These are phyloP conservation scores for Phainopepla nitens DNA, from an alignment of 2,113 vertebrate species.

Conservation along the genomic window DNA sequence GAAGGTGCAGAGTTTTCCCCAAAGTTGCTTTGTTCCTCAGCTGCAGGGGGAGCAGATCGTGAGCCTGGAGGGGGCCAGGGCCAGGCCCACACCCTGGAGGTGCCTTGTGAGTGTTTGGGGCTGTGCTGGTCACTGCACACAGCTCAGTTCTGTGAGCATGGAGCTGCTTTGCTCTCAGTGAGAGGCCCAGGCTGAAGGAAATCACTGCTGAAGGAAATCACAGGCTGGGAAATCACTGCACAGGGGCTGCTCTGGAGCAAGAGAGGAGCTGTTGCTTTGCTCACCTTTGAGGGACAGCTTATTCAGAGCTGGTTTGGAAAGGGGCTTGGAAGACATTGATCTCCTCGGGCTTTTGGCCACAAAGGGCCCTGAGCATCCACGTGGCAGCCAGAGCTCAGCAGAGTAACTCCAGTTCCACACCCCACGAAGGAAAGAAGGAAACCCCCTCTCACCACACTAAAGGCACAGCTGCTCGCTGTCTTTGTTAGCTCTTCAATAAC, in stretches of 20 bases:
- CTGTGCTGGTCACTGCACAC: not conserved
- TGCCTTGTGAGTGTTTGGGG: fast-evolving
- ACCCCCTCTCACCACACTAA: not conserved
- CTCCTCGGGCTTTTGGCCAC: too few species aligned
- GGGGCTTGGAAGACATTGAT: fast-evolving
- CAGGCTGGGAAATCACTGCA: too few species aligned
- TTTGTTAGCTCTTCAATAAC: conserved; percentile 50
- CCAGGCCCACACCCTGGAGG: fast-evolving
- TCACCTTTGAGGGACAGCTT: fast-evolving
- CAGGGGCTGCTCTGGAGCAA: not conserved
- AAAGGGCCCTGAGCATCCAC: not conserved
- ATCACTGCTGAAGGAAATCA: fast-evolving
- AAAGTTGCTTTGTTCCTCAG: fast-evolving
- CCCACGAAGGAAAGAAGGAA: not conserved
- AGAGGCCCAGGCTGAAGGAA: not conserved
- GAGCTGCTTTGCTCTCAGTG: not conserved
- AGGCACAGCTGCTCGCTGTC: not conserved
- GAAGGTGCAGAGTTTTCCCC: fast-evolving
- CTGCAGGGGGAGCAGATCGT: not conserved
- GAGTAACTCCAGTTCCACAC: fast-evolving
- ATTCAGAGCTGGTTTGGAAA: not conserved
- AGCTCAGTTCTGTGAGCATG: not conserved
- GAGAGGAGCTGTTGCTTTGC: not conserved
- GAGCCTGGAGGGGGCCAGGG: not conserved
- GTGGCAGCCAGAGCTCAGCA: fast-evolving